Evolutionary conservation across 2,797 vertebrate genomes (phyloP), one percentile per base, ranked within the genome.

Genomic region (Centropyge bicolor): DNA sequence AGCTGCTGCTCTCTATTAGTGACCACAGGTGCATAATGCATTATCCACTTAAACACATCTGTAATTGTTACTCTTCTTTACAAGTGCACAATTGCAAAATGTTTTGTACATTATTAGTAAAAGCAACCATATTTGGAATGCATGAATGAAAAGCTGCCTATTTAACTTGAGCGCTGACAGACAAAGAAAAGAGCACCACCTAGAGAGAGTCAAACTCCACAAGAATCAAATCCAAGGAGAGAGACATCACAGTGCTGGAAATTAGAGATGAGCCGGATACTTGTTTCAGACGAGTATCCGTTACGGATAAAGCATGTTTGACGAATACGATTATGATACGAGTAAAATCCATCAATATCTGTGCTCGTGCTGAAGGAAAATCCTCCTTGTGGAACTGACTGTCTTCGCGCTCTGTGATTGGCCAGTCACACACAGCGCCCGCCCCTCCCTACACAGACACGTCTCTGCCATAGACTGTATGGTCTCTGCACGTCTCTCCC

Each of bases 161-260:
- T 40, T 64, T 36, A 69, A 22, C 14, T 22, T 49, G 13, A 74
- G 17, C 16, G 31, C 6, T 45, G 67, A 43, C 19, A n/a, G 51
- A 8, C 43, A n/a, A 70, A 38, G 54, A 56, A 70, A 46, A 27
- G 55, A 59, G 35, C 56, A 48, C 43, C 55, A 60, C 56, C 56
- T 19, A 49, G 27, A 70, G 40, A 57, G 57, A 57, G 31, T 59
- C 16, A 2, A 40, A 19, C 56, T 49, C 10, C 20, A 24, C 14
- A 16, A n/a, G 12, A n/a, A 36, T 45, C 1, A 63, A 64, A 73
- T 55, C 13, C 38, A 63, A 45, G 12, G 43, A 51, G 43, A 49
- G 24, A 38, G 2, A 43, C 3, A 3, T 59, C 36, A 17, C 38
- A 71, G 67, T 13, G 7, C 10, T 68, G 22, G 35, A n/a, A n/a